Conservation (phyloP, 2,113 vertebrate genomes). For the Lathamus discolor region DNA sequence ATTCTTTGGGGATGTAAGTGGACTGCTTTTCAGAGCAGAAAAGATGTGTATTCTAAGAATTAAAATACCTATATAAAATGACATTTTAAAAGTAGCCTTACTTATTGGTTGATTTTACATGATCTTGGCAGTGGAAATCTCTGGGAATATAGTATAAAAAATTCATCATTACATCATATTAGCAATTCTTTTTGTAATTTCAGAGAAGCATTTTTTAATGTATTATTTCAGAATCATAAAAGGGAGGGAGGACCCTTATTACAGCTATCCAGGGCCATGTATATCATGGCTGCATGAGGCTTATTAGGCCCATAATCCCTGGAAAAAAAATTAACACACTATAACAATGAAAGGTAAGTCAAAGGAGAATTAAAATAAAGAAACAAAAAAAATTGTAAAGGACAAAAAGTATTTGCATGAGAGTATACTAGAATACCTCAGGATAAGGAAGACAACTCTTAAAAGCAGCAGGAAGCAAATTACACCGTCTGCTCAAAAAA, state of each 20-base stretch:
- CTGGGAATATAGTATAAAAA: not conserved
- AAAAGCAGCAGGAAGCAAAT: slow-evolving; percentile 19
- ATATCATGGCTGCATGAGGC: not conserved
- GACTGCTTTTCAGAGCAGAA: not conserved
- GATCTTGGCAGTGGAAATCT: not conserved
- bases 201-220: not conserved
- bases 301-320: slow-evolving; percentile 8
- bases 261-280: not conserved
- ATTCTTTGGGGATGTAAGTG: not conserved
- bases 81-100: not conserved
- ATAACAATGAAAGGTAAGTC: not conserved
- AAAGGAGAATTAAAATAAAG: not conserved
- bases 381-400: not conserved
- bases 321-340: not conserved
- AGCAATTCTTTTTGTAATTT: not conserved
- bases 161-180: not conserved
- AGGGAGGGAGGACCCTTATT: not conserved
- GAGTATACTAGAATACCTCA: not conserved
- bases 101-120: not conserved
- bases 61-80: not conserved
- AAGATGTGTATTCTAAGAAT: not conserved
- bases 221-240: not conserved
- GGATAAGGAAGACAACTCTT: not conserved
- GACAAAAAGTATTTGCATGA: slow-evolving; percentile 1
- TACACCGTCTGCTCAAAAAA: slow-evolving; percentile 22